Base-by-base conservation (phyloP, 1,140 invertebrate genomes). In the Hyles vespertilio region DNA sequence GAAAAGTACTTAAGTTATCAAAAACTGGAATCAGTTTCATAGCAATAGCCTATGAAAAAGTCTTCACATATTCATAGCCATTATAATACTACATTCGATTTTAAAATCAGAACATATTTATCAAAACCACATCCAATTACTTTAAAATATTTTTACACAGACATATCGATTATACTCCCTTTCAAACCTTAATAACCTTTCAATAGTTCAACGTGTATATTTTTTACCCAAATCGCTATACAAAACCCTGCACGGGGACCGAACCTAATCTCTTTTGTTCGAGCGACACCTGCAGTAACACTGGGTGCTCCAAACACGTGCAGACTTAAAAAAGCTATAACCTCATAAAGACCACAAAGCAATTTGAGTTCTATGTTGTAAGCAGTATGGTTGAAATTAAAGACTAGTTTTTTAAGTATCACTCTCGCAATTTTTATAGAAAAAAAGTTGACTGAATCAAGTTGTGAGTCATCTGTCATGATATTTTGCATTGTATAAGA, bases 181-280 rank as follows among this genome's bases (percentile, higher is more conserved):
- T 40, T 40, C 36, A 40, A 40, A 40, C 8, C 36, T 40, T 5
- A 40, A 22, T 22, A 22, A 40, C 36, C 36, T 2, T 40, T 40
- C 36, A 40, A 5, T 40, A 22, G 36, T 8, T 8, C 8, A 40
- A 69, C 51, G 70, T 69, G 22, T 61, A 70, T 69, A 73, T 74
- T 74, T 79, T 79, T 77, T 56, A 63, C 63, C 22, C 74, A 79
- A 82, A 84, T 81, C 74, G 72, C 70, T 73, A 56, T 76, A 72
- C 72, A 72, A 68, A 61, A 65, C 62, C 32, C 50, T 49, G 52
- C 59, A 65, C 77, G 65, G 73, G 80, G 79, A 76, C 80, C 79
- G 76, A 84, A 84, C 70, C 74, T 74, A 69, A 79, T 73, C 75
- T 73, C 84, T 82, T 83, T 87, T 84, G 81, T 87, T 74, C 62